Conservation (phyloP, 2,888 invertebrate genomes). For the Sycophila texana region DNA sequence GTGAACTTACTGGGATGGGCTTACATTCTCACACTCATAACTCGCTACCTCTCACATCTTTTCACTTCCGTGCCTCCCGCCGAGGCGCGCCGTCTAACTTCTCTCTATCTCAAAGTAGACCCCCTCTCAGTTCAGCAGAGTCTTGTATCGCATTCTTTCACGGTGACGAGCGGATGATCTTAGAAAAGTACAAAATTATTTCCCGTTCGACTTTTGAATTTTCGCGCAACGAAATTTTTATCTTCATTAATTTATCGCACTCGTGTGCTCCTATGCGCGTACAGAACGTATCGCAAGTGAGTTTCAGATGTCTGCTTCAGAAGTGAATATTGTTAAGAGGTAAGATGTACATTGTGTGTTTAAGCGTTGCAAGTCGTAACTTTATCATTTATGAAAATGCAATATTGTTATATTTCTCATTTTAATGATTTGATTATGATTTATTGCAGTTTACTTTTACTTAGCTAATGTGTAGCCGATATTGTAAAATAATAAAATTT, state of each 20-base stretch:
- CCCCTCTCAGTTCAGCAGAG: slow-evolving; percentile 37
- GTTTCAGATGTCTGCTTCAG: slow-evolving; percentile 34
- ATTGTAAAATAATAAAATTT: slow-evolving; percentile 43
- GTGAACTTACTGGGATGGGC: slow-evolving; percentile 16
- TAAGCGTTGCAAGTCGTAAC: slow-evolving; percentile 21
- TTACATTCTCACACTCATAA: slow-evolving; percentile 37
- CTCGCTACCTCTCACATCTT: slow-evolving; percentile 41
- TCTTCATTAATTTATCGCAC: slow-evolving; percentile 37
- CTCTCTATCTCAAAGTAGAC: slow-evolving; percentile 43
- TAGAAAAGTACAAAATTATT: slow-evolving; percentile 54
- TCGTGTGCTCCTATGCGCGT: slow-evolving; percentile 31
- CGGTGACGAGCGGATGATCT: slow-evolving; percentile 51
- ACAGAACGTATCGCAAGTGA: slow-evolving; percentile 46
- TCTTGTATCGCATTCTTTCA: slow-evolving; percentile 41
- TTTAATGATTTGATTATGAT: slow-evolving; percentile 25
- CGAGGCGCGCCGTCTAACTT: slow-evolving; percentile 39
- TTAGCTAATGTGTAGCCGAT: slow-evolving; percentile 31
- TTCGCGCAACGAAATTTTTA: slow-evolving; percentile 46
- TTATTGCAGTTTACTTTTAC: slow-evolving; percentile 14
- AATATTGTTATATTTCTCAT: slow-evolving; percentile 40
- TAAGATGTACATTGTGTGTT: slow-evolving; percentile 21
- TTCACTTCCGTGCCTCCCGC: slow-evolving; percentile 43
- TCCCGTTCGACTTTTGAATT: slow-evolving; percentile 41
- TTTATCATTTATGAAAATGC: slow-evolving; percentile 29
- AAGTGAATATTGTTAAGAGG: slow-evolving; percentile 24